Evolutionary conservation across 2,797 vertebrate species (phyloP), one percentile per base, ranked within the genome.

Genomic region (Sciaenops ocellatus): DNA sequence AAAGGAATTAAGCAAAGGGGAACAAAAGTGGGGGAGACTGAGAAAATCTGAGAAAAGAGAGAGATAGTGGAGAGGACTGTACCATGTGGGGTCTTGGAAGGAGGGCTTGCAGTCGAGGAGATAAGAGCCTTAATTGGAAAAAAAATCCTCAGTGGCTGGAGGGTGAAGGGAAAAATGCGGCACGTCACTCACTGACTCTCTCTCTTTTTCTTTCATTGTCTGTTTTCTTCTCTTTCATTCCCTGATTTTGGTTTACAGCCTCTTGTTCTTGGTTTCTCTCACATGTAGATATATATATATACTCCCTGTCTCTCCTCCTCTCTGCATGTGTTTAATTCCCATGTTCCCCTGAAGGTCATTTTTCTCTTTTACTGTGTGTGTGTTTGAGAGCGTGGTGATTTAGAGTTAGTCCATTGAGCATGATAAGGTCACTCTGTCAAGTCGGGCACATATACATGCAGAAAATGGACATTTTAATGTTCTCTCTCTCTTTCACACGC

Each of bases 321-420:
- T 66, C 57, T 69, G 76, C 54, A 28, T 82, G 70, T n/a, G 73
- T 82, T 69, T 66, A 12, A 83, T 64, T 73, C 61, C 56, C 71
- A 59, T 13, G 61, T 82, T 82, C 78, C 55, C 18, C 11, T 83
- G 82, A 90, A 92, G 85, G 87, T 90, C 88, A 85, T 74, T 78
- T 54, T 34, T 46, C 12, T 52, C 26, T 22, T 6, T 69, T 13
- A 51, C 8, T 60, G 30, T 59, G 44, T 30, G 59, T 48, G 59
- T 62, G 18, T 76, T 15, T 56, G 28, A 34, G 44, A 55, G 59
- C 68, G 34, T 38, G 26, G 41, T 67, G 67, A 72, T 85, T 85
- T 60, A 78, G 61, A 75, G 73, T 71, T n/a, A 67, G 44, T 63
- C 50, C 55, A 28, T 46, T 75, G 41, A 70, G 42, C 41, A 62